phyloP scores from a whole-genome alignment of 37 sponge, comb jelly and placozoan genomes.

The Agelas oroides region DNA sequence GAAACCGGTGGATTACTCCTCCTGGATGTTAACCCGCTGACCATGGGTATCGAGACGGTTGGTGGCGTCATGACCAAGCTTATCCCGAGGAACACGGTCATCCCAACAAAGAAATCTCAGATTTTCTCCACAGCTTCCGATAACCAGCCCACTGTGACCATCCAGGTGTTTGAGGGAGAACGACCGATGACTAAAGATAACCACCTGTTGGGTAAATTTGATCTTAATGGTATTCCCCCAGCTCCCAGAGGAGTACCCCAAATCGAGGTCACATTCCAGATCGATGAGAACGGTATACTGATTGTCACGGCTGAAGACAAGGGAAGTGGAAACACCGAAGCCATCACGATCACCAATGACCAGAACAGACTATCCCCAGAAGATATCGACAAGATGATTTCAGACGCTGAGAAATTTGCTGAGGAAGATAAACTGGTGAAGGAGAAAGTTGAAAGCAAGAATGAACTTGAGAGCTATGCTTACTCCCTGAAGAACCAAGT shows the following conservation, averaged over 20 bases:
- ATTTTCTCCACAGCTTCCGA: conserved; percentile 98
- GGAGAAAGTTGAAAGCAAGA: conserved; percentile 89
- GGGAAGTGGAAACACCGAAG: conserved; percentile 92
- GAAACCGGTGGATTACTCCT: conserved; percentile 83
- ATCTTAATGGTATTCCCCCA: conserved; percentile 96
- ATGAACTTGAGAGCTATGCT: conserved; percentile 93
- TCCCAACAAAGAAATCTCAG: conserved; percentile 99
- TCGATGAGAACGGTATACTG: conserved; percentile 98
- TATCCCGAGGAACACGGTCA: conserved; percentile 93
- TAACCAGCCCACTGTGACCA: conserved; percentile 98
- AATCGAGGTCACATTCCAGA: conserved; percentile 98
- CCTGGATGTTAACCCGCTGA: conserved; percentile 97
- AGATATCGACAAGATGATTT: conserved; percentile 97
- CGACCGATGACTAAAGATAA: conserved; percentile 99
- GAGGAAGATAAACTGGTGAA: conserved; percentile 97
- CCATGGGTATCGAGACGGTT: conserved; percentile 99
- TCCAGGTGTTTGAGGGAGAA: conserved; percentile 99
- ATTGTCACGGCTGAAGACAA: conserved; percentile 98
- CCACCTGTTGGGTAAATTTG: conserved; percentile 96
- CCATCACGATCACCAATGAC: conserved; percentile 98
- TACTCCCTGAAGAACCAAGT: conserved; percentile 96
- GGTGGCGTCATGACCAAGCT: conserved; percentile 99
- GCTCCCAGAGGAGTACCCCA: conserved; percentile 99
- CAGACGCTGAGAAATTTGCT: conserved; percentile 97
- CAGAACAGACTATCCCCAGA: conserved; percentile 96